Evolutionary conservation across 2,888 invertebrate genomes (phyloP).

Genomic region (Apoderus coryli): DNA sequence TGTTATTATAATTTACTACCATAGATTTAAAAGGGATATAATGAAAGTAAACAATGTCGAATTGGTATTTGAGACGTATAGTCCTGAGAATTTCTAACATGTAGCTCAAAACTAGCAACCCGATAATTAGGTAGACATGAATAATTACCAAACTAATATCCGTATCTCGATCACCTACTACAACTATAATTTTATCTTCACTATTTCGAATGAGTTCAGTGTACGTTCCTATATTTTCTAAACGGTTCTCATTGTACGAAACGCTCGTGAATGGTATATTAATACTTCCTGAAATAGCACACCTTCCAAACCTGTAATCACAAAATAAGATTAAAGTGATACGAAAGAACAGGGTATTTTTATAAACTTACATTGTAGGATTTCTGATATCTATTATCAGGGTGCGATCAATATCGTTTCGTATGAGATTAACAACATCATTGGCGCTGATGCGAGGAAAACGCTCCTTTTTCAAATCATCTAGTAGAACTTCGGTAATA

Average conservation of each 20-base stretch:
- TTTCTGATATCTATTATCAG: slow-evolving; percentile 56
- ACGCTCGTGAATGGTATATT: slow-evolving; percentile 81
- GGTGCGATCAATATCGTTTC: slow-evolving; percentile 40
- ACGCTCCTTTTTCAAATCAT: slow-evolving; percentile 55
- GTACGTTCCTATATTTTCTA: slow-evolving; percentile 53
- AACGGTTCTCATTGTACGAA: slow-evolving; percentile 50
- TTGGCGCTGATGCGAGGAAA: slow-evolving; percentile 74
- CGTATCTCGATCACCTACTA: slow-evolving; percentile 67
- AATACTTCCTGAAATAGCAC: slow-evolving; percentile 65
- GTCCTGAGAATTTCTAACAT: no score
- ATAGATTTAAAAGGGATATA: no score
- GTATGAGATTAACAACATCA: slow-evolving; percentile 63
- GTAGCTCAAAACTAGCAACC: no score
- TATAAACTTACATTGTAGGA: slow-evolving; percentile 39
- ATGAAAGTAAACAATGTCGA: no score
- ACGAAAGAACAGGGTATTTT: slow-evolving; percentile 4
- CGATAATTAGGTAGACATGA: no score
- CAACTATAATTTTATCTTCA: slow-evolving; percentile 52
- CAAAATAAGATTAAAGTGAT: slow-evolving; percentile 11
- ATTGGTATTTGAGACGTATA: no score
- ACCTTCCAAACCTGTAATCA: slow-evolving; percentile 52
- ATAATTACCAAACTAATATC: slow-evolving; percentile 54
- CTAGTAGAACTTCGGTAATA: slow-evolving; percentile 50
- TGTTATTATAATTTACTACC: no score
- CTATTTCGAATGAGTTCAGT: slow-evolving; percentile 46